phyloP scores from a whole-genome alignment of 2,797 vertebrate species.

The Takifugu ocellatus region DNA sequence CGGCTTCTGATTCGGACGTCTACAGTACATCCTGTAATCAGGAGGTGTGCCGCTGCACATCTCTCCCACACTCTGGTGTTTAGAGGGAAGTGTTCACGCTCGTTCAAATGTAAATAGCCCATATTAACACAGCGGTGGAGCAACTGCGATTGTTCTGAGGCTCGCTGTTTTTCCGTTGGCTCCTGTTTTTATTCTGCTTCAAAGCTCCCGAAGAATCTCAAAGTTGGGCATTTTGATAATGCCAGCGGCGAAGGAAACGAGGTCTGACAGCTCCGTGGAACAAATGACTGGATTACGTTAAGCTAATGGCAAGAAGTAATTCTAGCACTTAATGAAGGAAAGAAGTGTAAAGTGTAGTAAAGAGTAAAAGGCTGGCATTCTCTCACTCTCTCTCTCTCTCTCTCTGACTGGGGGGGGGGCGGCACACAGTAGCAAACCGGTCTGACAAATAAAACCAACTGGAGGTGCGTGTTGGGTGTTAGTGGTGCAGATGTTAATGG shows the following conservation, averaged over 20 bases:
- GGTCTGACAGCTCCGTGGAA: constrained; percentile 77
- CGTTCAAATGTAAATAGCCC: constrained; percentile 35
- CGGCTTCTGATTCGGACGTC: constrained; percentile 35
- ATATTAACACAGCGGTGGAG: constrained; percentile 23
- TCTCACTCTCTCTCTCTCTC: not conserved
- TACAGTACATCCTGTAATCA: constrained; percentile 38
- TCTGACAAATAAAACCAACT: constrained; percentile 74
- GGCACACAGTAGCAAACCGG: constrained; percentile 72
- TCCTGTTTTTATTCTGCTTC: constrained; percentile 40
- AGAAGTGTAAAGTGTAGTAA: constrained; percentile 31
- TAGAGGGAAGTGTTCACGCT: constrained; percentile 9
- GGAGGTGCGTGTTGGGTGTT: constrained; percentile 52
- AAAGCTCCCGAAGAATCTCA: constrained; percentile 38
- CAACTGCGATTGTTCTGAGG: constrained; percentile 28
- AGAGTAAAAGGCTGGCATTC: not conserved
- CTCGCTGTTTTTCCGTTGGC: constrained; percentile 32
- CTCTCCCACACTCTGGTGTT: constrained; percentile 44
- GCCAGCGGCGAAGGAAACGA: constrained; percentile 70
- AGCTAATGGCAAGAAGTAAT: constrained; percentile 77
- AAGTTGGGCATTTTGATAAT: constrained; percentile 30
- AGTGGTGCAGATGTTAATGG: constrained; percentile 38
- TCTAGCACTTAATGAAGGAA: constrained; percentile 82
- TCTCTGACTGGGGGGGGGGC: not conserved
- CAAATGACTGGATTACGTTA: constrained; percentile 80
- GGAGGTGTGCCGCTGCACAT: constrained; percentile 37